Conservation (phyloP, 2,113 vertebrate genomes). For the Egretta garzetta region DNA sequence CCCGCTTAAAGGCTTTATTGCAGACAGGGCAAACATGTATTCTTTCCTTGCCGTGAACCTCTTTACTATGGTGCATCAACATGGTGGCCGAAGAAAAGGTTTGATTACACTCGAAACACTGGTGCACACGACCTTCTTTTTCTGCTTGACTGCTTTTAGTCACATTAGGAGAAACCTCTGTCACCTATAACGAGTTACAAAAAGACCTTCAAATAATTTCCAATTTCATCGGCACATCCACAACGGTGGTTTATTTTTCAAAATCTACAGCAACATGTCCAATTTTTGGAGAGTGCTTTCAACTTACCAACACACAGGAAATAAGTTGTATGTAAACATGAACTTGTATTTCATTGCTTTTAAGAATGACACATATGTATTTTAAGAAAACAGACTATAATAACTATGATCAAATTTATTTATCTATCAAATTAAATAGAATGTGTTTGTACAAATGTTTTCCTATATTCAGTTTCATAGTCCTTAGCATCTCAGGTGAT, state of each 20-base stretch:
- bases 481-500: not conserved
- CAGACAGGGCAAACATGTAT: constrained; percentile 91
- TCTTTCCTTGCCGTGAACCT: constrained; percentile 87
- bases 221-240: not conserved
- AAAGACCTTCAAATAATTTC: not conserved
- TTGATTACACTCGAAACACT: constrained; percentile 90
- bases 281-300: not conserved
- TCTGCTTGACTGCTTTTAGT: constrained; percentile 74
- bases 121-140: constrained; percentile 78
- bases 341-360: not conserved
- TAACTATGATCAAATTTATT: not conserved
- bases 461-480: not conserved
- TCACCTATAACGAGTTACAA: constrained; percentile 69
- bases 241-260: not conserved
- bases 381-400: not conserved
- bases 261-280: not conserved
- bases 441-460: not conserved
- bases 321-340: not conserved
- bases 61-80: constrained; percentile 86
- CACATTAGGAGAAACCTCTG: constrained; percentile 74
- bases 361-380: not conserved
- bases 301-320: not conserved
- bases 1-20: constrained; percentile 95
- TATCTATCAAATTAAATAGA: too few relatives aligned
- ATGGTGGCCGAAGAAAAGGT: constrained; percentile 82